Evolutionary conservation across 1,140 invertebrate species (phyloP), one percentile per base, ranked within the genome.

Genomic region (Atopsyche davidsoni): DNA sequence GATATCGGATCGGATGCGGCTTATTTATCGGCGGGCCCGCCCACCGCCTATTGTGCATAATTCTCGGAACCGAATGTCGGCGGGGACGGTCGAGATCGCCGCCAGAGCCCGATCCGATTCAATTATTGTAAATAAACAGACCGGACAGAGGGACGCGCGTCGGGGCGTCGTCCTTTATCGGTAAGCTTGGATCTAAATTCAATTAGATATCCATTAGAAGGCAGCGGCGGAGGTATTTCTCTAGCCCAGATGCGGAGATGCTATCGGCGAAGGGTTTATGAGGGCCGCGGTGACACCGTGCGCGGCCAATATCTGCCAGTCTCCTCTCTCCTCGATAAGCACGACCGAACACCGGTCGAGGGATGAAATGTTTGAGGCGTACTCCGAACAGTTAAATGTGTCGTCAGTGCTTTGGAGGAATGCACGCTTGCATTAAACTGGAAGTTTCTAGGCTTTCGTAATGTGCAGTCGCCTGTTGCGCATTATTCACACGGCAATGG

Each of bases 171-270:
- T 48, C 46, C 38, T 35, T 55, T 55, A 55, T 55, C 53, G 35
- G 40, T 36, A 14, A 16, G 32, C 21, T 39, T 31, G 28, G 32
- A 55, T 55, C 53, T 55, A 39, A 50, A 55, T 50, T 55, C 53
- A 55, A 55, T 55, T 55, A 55, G 53, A 55, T 46, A 31, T 42
- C 46, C 53, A 55, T 55, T 54, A 46, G 17, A 40, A 24, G 14
- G 22, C 17, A 7, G 23, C 24, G 24, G 4, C 21, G 17, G 13
- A 36, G 17, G 34, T 13, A 36, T 13, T 6, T 6, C 13, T 6
- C 13, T 4, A 36, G 35, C 10, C 17, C 10, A 14, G 21, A 9
- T 31, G 42, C 4, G 32, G n/a, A n/a, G n/a, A n/a, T n/a, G n/a
- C n/a, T n/a, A n/a, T n/a, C n/a, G n/a, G n/a, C n/a, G n/a, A n/a